Conservation (phyloP, 2,888 invertebrate genomes). For the Eilema griseolum region DNA sequence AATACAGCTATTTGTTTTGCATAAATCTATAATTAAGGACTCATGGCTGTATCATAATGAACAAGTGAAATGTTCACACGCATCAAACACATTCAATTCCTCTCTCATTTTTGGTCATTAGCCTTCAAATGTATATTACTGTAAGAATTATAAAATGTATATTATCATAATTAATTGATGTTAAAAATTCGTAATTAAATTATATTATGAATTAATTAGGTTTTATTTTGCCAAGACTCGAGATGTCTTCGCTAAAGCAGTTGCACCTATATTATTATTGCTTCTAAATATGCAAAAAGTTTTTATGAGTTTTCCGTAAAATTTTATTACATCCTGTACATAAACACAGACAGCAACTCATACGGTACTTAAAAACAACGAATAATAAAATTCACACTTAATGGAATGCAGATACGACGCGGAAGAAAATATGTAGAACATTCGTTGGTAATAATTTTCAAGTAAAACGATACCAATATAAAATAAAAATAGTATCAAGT, state of each 20-base stretch:
- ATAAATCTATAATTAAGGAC: conserved; percentile 48
- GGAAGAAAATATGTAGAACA: conserved; percentile 49
- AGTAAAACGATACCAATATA: conserved; percentile 42
- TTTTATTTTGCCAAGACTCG: too few species aligned
- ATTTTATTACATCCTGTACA: conserved; percentile 30
- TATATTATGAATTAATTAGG: background rate
- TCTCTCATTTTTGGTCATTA: conserved; percentile 43
- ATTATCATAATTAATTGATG: background rate
- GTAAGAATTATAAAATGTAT: background rate
- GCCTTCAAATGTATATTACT: conserved; percentile 12
- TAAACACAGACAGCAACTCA: conserved; percentile 25
- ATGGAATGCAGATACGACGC: conserved; percentile 40
- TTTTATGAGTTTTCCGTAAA: conserved; percentile 2
- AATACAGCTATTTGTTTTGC: conserved; percentile 31
- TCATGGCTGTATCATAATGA: conserved; percentile 27
- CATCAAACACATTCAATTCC: conserved; percentile 30
- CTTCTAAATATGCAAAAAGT: background rate
- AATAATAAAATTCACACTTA: conserved; percentile 45
- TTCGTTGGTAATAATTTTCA: conserved; percentile 45
- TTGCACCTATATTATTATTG: background rate
- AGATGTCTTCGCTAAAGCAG: background rate
- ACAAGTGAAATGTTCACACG: conserved; percentile 42
- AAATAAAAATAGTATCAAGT: conserved; percentile 46
- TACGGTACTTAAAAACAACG: conserved; percentile 30
- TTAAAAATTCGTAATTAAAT: background rate